Percentiles rank a stretch among this genome's conserved stretches.
Evolutionary conservation across 2,797 vertebrate species (phyloP).

Genomic region (Gymnoscopelus braueri): DNA sequence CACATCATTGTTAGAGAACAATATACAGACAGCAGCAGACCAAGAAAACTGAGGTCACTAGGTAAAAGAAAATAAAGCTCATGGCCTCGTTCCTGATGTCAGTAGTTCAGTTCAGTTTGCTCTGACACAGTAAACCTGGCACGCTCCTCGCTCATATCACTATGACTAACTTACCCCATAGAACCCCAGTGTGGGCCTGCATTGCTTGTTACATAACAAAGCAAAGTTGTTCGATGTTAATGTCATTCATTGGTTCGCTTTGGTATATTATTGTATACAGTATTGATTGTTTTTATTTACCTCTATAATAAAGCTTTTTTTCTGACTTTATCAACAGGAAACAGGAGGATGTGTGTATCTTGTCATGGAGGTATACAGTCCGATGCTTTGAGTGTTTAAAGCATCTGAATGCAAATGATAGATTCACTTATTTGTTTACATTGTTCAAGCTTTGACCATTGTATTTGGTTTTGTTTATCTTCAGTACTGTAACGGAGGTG

Average conservation of each 20-base stretch:
- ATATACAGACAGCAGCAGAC: too few relatives aligned
- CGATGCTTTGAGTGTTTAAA: conserved; percentile 58
- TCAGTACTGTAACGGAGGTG: conserved; percentile 98
- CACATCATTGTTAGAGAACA: too few relatives aligned
- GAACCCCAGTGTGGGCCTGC: too few relatives aligned
- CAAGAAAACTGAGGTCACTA: too few relatives aligned
- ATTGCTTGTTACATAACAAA: conserved; percentile 12
- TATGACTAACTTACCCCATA: conserved; percentile 25
- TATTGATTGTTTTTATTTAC: too few relatives aligned
- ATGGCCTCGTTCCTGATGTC: conserved; percentile 4
- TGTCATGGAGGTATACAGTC: conserved; percentile 92
- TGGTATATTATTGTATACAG: neutral
- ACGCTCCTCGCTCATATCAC: conserved; percentile 18
- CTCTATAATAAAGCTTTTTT: conserved; percentile 6
- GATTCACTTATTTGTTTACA: neutral
- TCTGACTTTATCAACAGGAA: conserved; percentile 81
- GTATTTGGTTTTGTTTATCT: conserved; percentile 36
- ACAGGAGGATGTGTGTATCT: conserved; percentile 95
- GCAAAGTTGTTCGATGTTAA: conserved; percentile 10
- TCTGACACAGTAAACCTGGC: conserved; percentile 30
- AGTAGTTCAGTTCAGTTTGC: conserved; percentile 30
- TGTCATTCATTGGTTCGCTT: conserved; percentile 1
- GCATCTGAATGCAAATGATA: neutral
- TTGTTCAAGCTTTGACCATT: neutral
- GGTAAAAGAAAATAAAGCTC: neutral